A percentile compares a stretch with the other conserved stretches of the same genome.
Conservation (phyloP, 2,888 invertebrate genomes). For the Amiota mariae region DNA sequence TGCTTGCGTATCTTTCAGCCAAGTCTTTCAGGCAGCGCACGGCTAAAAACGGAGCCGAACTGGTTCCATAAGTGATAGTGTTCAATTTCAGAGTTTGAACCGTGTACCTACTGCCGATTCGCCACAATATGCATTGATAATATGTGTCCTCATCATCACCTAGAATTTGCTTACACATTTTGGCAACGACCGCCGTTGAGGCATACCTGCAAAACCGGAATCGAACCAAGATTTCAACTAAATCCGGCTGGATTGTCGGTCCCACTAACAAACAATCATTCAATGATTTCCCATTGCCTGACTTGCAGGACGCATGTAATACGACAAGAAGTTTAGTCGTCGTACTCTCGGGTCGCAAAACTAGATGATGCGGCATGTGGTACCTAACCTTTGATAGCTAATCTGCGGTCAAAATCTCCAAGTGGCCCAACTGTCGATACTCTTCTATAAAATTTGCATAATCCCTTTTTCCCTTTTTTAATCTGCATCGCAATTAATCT, state of each 20-base stretch:
- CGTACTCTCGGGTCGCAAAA: constrained; percentile 14
- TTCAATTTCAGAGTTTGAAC: constrained; percentile 46
- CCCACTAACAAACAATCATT: constrained; percentile 30
- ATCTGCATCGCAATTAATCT: not conserved
- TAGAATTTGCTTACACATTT: constrained; percentile 59
- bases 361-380: constrained; percentile 29
- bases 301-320: constrained; percentile 24
- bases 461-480: constrained; percentile 6
- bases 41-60: constrained; percentile 41
- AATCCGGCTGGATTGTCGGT: constrained; percentile 32
- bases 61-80: constrained; percentile 52
- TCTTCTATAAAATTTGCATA: constrained; percentile 25
- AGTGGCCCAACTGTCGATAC: constrained; percentile 19
- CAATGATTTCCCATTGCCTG: constrained; percentile 17
- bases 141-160: constrained; percentile 43
- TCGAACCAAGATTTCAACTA: constrained; percentile 35
- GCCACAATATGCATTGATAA: constrained; percentile 53
- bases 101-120: constrained; percentile 36
- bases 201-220: constrained; percentile 34
- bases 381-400: not conserved
- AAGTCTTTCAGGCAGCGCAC: not conserved
- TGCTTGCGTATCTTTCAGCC: too few species aligned
- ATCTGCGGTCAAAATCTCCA: not conserved
- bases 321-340: constrained; percentile 8
- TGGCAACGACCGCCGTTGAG: constrained; percentile 50